These are phyloP conservation scores for Drosophila jambulina DNA, from an alignment of 1,140 invertebrate genomes.

Conservation along the genomic window DNA sequence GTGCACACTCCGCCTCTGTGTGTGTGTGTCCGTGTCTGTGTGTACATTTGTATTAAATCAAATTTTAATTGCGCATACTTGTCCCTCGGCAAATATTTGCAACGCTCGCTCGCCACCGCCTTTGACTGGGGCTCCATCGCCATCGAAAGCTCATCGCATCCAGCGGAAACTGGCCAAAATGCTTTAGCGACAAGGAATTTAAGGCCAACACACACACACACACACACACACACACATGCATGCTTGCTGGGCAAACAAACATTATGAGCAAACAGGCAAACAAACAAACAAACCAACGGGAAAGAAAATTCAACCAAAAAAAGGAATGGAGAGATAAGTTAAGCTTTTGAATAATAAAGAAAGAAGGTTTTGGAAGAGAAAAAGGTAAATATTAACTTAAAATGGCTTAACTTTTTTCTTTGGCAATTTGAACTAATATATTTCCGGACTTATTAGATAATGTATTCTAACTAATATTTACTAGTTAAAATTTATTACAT, in stretches of 20 bases:
- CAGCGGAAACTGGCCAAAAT: conserved; percentile 50
- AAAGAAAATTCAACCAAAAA: conserved; percentile 40
- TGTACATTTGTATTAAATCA: conserved; percentile 81
- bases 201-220: conserved; percentile 59
- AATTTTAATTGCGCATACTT: conserved; percentile 84
- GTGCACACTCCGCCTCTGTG: neutral
- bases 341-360: neutral
- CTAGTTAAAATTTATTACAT: too few relatives aligned
- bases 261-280: conserved; percentile 73
- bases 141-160: conserved; percentile 10
- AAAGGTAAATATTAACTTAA: neutral
- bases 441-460: too few relatives aligned
- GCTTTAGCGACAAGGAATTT: conserved; percentile 78
- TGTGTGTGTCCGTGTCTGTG: conserved; percentile 41
- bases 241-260: conserved; percentile 60
- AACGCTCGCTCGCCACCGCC: conserved; percentile 68
- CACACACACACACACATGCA: conserved; percentile 21
- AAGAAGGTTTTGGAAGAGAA: neutral
- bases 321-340: conserved; percentile 1
- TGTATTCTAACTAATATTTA: too few relatives aligned
- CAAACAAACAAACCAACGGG: conserved; percentile 40
- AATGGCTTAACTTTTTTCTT: neutral
- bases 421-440: too few relatives aligned
- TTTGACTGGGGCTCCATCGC: conserved; percentile 57
- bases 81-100: conserved; percentile 81